Evolutionary conservation across 1,140 invertebrate species (phyloP), one percentile per base, ranked within the genome.

Genomic region (Epicauta chinensis): DNA sequence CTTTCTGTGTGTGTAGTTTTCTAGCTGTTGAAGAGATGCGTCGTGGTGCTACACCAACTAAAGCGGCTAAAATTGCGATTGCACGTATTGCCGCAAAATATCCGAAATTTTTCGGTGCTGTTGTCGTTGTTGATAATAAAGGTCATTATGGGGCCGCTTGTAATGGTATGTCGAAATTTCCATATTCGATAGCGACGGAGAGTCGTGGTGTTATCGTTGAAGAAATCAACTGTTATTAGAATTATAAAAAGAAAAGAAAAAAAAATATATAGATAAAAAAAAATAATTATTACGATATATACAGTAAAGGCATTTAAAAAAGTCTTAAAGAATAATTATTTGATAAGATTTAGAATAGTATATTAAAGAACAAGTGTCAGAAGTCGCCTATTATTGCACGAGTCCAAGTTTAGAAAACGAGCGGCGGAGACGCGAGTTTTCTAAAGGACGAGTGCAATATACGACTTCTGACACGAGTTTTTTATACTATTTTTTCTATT

Each of bases 11-110:
- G 73, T 73, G 41, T 54, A 91, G 89, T 75, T 87, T 92, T 58
- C 62, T 92, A 16, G 86, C 91, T 0, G 93, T 97, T 0, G 91
- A 96, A 72, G 80, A 85, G 64, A 87, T 97, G 86, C 77, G 90
- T 34, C 68, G 73, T 6, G 92, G 93, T 0, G 70, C 79, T 2
- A 72, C 71, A 13, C 91, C 93, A 0, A 66, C 56, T 0, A 69
- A 75, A 52, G 90, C 91, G 1, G 87, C 88, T 6, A 64, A 73
- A 50, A 68, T 71, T 1, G 84, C 87, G 0, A 73, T 94, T 5
- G 55, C 64, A 16, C 75, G 89, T 49, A 90, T 95, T 23, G 66
- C 75, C 0, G 66, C 76, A 47, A 79, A 85, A 69, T 90, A 92
- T 74, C 87, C 91, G 2, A 69, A 77, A 0, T 96, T 94, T 66